Evolutionary conservation across 2,888 invertebrate genomes (phyloP).

Genomic region (Malacosoma neustria): DNA sequence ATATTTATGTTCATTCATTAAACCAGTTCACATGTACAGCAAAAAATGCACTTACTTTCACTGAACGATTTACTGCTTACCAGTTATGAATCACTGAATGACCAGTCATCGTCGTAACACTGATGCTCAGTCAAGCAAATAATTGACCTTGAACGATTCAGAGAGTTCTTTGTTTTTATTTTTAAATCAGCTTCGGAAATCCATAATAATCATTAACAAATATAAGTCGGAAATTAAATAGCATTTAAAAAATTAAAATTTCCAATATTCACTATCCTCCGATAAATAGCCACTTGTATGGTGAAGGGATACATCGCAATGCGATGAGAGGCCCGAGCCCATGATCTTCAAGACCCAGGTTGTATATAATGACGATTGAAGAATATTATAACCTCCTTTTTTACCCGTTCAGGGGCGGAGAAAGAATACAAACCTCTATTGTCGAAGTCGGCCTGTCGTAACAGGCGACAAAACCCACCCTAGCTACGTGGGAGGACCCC

Average conservation of each 20-base stretch:
- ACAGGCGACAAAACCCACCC: too few relatives aligned
- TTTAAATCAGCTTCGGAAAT: too few relatives aligned
- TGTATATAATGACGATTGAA: too few relatives aligned
- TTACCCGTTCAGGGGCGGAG: too few relatives aligned
- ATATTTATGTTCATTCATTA: not conserved
- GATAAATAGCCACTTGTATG: constrained; percentile 1
- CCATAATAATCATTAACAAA: not conserved
- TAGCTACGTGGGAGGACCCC: too few relatives aligned
- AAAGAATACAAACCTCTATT: too few relatives aligned
- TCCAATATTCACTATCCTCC: not conserved
- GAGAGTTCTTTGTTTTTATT: not conserved
- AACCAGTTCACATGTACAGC: not conserved
- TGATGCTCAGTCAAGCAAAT: not conserved
- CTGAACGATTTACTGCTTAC: not conserved
- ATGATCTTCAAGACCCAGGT: too few relatives aligned
- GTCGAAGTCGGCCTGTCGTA: too few relatives aligned
- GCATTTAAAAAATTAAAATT: not conserved
- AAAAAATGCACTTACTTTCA: not conserved
- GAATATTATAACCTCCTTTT: too few relatives aligned
- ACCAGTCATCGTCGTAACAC: not conserved
- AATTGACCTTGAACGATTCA: not conserved
- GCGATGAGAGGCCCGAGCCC: too few relatives aligned
- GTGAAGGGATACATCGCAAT: too few relatives aligned
- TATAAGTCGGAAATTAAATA: not conserved
- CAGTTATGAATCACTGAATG: not conserved